Evolutionary conservation across 2,888 invertebrate species (phyloP).

Genomic region (Noctua janthina): DNA sequence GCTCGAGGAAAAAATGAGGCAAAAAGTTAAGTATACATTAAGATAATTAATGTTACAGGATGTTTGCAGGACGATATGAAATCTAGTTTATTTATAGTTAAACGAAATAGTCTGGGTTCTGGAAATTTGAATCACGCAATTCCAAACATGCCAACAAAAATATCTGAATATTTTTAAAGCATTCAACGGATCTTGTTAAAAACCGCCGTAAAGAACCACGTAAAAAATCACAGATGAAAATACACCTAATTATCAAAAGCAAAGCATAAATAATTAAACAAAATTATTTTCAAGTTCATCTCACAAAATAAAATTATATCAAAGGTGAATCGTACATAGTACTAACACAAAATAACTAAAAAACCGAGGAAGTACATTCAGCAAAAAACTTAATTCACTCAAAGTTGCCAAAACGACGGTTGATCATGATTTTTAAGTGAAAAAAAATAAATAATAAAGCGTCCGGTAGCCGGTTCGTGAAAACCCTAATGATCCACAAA

Average conservation of each 20-base stretch:
- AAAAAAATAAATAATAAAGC: slow-evolving; percentile 62
- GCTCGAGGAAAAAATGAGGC: neutral
- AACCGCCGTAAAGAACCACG: neutral
- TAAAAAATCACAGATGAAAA: neutral
- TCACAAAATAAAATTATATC: slow-evolving; percentile 47
- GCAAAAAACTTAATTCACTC: slow-evolving; percentile 70
- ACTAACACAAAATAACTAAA: slow-evolving; percentile 58
- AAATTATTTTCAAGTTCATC: slow-evolving; percentile 28
- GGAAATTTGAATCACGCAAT: neutral
- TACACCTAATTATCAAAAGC: neutral
- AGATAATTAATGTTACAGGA: neutral
- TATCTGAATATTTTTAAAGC: neutral
- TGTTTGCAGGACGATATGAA: neutral
- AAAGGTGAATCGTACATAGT: slow-evolving; percentile 42
- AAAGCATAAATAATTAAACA: neutral
- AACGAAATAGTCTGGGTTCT: neutral
- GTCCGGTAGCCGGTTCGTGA: slow-evolving; percentile 77
- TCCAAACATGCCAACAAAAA: neutral
- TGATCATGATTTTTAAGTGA: slow-evolving; percentile 56
- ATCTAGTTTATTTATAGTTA: neutral
- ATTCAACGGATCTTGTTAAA: neutral
- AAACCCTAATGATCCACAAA: slow-evolving; percentile 80
- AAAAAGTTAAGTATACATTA: slow-evolving; percentile 29
- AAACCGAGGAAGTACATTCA: slow-evolving; percentile 68
- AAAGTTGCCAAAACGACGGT: slow-evolving; percentile 64